Conservation (phyloP, 1,140 invertebrate genomes). For the Caerostris extrusa region DNA sequence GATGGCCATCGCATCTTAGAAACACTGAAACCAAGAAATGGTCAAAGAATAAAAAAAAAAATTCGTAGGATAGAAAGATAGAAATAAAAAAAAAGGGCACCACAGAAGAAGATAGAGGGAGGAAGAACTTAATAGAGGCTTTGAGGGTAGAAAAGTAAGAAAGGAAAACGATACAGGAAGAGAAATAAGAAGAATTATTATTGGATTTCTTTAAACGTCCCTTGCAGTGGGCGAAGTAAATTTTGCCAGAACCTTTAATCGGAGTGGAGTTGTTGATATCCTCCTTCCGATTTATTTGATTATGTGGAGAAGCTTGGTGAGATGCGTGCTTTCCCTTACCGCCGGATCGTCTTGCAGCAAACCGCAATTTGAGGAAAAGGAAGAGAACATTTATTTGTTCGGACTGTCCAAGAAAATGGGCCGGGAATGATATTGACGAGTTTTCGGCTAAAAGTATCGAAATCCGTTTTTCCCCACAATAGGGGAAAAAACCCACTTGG, state of each 20-base stretch:
- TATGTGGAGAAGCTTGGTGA: conserved; percentile 59
- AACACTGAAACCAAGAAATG: conserved; percentile 48
- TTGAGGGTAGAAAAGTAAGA: conserved; percentile 44
- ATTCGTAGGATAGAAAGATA: neutral
- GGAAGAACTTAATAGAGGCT: conserved; percentile 62
- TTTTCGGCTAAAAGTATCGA: conserved; percentile 16
- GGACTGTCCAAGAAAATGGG: conserved; percentile 17
- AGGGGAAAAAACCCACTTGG: neutral
- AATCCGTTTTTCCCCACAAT: neutral
- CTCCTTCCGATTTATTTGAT: conserved; percentile 75
- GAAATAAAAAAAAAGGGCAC: neutral
- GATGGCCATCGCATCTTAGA: conserved; percentile 47
- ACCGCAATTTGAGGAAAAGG: conserved; percentile 46
- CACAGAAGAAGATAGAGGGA: neutral
- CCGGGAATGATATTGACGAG: conserved; percentile 39
- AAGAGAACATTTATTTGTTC: conserved; percentile 41
- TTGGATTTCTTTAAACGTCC: conserved; percentile 76
- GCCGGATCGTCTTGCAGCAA: conserved; percentile 2
- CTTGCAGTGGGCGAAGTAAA: conserved; percentile 68
- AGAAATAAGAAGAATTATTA: conserved; percentile 75
- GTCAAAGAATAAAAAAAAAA: conserved; percentile 16
- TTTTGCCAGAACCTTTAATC: conserved; percentile 77
- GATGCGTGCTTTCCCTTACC: conserved; percentile 29
- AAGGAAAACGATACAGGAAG: conserved; percentile 37
- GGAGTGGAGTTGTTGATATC: conserved; percentile 77